Conservation (phyloP, 2,888 invertebrate genomes). For the Elegia similella region DNA sequence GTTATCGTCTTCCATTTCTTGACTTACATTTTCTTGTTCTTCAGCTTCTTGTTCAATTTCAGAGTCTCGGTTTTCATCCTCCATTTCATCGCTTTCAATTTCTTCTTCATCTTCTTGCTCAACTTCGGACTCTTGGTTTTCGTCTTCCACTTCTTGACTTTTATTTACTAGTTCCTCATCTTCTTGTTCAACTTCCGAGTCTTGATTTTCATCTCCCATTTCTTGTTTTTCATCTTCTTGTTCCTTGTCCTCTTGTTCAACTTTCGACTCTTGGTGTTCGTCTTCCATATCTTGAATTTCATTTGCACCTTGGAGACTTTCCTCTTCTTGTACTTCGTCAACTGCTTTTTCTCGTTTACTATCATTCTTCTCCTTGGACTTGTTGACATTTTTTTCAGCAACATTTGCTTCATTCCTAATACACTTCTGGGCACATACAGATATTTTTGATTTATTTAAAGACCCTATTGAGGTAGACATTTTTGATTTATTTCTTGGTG, state of each 20-base stretch:
- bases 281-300: not conserved
- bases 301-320: slow-evolving; percentile 7
- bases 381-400: not conserved
- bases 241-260: slow-evolving; percentile 14
- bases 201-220: slow-evolving; percentile 17
- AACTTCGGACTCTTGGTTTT: slow-evolving; percentile 16
- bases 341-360: not conserved
- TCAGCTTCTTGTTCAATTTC: slow-evolving; percentile 3
- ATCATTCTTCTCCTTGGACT: not conserved
- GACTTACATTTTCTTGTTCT: too few species aligned
- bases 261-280: too few species aligned
- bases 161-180: too few species aligned
- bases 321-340: slow-evolving; percentile 6
- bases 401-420: not conserved
- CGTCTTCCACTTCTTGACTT: not conserved
- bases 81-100: slow-evolving; percentile 16
- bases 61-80: not conserved
- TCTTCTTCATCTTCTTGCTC: slow-evolving; percentile 21
- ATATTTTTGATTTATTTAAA: not conserved
- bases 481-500: not conserved
- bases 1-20: too few species aligned
- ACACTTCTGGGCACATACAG: not conserved
- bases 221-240: slow-evolving; percentile 18
- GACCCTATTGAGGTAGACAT: not conserved
- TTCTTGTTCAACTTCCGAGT: too few species aligned